phyloP scores from a whole-genome alignment of 2,888 invertebrate species.

The Hyposoter dolosus region DNA sequence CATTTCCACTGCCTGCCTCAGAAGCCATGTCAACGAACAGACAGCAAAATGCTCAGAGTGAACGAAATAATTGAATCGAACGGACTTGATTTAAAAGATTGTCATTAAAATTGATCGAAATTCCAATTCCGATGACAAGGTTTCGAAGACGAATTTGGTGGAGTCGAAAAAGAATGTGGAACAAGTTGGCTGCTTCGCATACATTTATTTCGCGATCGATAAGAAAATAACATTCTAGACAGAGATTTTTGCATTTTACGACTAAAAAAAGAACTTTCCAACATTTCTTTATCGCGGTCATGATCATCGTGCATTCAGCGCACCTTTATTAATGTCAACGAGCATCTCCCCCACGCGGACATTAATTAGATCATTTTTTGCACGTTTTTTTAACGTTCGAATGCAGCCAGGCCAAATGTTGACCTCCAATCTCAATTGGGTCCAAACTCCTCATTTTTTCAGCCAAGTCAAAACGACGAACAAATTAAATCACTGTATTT shows the following conservation, averaged over 20 bases:
- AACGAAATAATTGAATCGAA: no score
- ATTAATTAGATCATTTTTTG: slow-evolving; percentile 3
- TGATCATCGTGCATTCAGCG: background rate
- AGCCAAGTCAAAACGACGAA: background rate
- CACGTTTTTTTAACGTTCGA: background rate
- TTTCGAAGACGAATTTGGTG: background rate
- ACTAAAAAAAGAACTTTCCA: background rate
- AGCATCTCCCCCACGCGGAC: background rate
- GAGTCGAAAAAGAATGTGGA: no score
- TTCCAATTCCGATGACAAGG: background rate
- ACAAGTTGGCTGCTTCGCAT: background rate
- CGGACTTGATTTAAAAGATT: no score
- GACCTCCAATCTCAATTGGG: background rate
- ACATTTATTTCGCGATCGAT: background rate
- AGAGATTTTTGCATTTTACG: background rate
- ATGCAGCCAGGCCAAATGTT: background rate
- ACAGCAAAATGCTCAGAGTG: background rate
- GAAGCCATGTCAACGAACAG: background rate
- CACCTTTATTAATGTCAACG: slow-evolving; percentile 1
- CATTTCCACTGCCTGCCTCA: background rate
- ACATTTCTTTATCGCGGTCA: background rate
- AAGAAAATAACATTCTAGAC: background rate
- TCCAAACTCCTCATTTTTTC: background rate
- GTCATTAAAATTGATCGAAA: background rate
- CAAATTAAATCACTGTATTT: no score